Conservation (phyloP, 2,797 vertebrate genomes). For the Dallia pectoralis region DNA sequence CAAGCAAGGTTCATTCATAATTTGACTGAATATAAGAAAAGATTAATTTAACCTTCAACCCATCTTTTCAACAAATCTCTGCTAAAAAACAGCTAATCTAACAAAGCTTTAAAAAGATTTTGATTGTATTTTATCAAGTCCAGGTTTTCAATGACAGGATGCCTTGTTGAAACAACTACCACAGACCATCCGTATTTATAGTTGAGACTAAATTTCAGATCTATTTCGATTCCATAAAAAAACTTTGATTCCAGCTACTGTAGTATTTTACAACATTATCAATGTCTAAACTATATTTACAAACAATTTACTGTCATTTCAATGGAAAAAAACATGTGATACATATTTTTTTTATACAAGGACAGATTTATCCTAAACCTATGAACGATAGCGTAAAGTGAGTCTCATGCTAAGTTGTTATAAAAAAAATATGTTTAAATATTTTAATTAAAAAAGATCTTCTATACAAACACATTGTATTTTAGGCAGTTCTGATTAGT, state of each 20-base stretch:
- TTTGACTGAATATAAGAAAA: background rate
- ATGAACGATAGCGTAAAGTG: too few relatives aligned
- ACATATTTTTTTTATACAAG: too few relatives aligned
- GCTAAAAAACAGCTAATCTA: background rate
- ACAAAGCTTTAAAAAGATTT: slow-evolving; percentile 12
- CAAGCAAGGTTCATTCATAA: background rate
- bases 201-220: slow-evolving; percentile 63
- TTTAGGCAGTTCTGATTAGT: background rate
- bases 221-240: too few relatives aligned
- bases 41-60: background rate
- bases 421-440: too few relatives aligned
- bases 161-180: slow-evolving; percentile 57
- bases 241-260: too few relatives aligned
- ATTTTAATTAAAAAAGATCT: slow-evolving; percentile 1
- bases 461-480: background rate
- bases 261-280: too few relatives aligned
- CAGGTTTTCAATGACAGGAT: slow-evolving; percentile 71
- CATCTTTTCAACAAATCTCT: background rate
- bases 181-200: slow-evolving; percentile 67
- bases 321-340: too few relatives aligned
- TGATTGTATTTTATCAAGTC: slow-evolving; percentile 28
- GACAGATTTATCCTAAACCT: too few relatives aligned
- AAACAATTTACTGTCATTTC: too few relatives aligned
- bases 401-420: too few relatives aligned
- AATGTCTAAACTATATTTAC: too few relatives aligned